Conservation (phyloP, 2,888 invertebrate species). For the Diloba caeruleocephala region DNA sequence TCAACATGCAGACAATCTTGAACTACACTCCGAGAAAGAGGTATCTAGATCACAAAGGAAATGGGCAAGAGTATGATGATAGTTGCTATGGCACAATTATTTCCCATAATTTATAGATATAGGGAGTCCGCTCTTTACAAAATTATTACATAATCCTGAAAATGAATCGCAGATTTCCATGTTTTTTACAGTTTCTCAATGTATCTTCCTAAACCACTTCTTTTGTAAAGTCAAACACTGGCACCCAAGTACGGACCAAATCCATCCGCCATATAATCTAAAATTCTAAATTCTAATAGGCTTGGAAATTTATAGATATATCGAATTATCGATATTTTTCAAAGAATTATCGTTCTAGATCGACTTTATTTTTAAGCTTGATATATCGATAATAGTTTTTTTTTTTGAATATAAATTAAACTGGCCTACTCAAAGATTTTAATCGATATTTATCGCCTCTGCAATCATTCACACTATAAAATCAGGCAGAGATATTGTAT, state of each 20-base stretch:
- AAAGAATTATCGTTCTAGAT: too few species aligned
- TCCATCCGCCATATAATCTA: constrained; percentile 40
- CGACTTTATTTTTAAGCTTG: too few species aligned
- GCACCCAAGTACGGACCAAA: too few species aligned
- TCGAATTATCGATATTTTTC: too few species aligned
- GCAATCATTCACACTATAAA: too few species aligned
- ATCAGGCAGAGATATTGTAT: too few species aligned
- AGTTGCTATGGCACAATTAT: constrained; percentile 72
- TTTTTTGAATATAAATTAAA: too few species aligned
- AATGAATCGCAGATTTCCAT: constrained; percentile 21
- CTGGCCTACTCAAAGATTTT: too few species aligned
- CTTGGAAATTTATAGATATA: too few species aligned
- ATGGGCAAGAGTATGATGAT: constrained; percentile 70
- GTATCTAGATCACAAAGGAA: constrained; percentile 86
- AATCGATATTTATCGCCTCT: too few species aligned
- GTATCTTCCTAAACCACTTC: constrained; percentile 31
- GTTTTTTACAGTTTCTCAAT: constrained; percentile 10
- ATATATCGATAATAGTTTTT: too few species aligned
- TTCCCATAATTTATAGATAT: constrained; percentile 39
- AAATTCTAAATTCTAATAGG: too few species aligned
- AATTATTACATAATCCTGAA: constrained; percentile 15
- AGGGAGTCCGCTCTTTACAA: neutral
- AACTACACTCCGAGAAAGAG: constrained; percentile 60
- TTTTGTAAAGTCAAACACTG: constrained; percentile 34
- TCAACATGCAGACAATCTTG: constrained; percentile 47